phyloP scores from a whole-genome alignment of 2,797 vertebrate species.

The Diplodus puntazzo region DNA sequence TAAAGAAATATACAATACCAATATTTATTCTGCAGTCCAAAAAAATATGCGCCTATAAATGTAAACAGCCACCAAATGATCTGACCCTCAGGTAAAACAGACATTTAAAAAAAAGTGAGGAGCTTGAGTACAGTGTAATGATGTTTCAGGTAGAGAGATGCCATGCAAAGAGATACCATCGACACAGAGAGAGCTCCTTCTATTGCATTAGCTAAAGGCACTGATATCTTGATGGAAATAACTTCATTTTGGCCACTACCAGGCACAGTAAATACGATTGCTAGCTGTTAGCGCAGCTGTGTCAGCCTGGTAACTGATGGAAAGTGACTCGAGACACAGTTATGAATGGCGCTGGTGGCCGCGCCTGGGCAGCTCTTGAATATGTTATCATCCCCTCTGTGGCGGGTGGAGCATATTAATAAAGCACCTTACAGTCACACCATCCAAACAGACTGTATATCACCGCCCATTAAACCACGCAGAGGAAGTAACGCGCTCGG shows the following conservation, averaged over 20 bases:
- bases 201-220: conserved; percentile 81
- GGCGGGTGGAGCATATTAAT: conserved; percentile 73
- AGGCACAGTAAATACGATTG: conserved; percentile 82
- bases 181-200: conserved; percentile 73
- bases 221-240: conserved; percentile 81
- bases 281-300: conserved; percentile 83
- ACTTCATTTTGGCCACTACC: conserved; percentile 80
- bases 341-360: conserved; percentile 68
- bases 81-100: conserved; percentile 68
- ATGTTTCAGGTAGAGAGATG: conserved; percentile 81
- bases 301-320: conserved; percentile 67
- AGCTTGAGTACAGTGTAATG: conserved; percentile 78
- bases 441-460: conserved; percentile 70
- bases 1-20: too few species aligned
- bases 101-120: conserved; percentile 67
- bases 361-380: conserved; percentile 60
- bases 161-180: conserved; percentile 77
- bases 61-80: conserved; percentile 28
- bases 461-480: conserved; percentile 60
- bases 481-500: conserved; percentile 37
- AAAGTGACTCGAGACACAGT: conserved; percentile 63
- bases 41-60: conserved; percentile 14
- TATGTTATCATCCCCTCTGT: conserved; percentile 61
- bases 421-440: conserved; percentile 72
- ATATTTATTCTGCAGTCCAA: not conserved